These are phyloP conservation scores for Anolis apletophallus DNA, from an alignment of 2,797 vertebrate genomes.

Conservation along the genomic window DNA sequence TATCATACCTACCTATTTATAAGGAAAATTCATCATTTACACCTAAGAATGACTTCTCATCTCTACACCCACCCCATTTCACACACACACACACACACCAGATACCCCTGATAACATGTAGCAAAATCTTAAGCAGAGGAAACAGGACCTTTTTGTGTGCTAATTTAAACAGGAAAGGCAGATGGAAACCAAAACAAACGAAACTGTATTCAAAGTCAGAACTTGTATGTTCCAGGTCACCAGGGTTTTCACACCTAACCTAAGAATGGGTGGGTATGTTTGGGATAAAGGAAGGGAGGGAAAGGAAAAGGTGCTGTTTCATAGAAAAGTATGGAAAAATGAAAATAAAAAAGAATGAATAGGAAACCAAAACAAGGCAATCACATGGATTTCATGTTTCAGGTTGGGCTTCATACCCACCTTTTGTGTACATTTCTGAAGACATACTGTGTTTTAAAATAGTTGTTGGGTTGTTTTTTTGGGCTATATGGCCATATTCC, in stretches of 20 bases:
- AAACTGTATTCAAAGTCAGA: constrained; percentile 63
- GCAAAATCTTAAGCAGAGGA: constrained; percentile 21
- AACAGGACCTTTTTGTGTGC: constrained; percentile 52
- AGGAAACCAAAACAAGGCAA: constrained; percentile 14
- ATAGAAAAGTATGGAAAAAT: constrained; percentile 66
- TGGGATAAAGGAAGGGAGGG: constrained; percentile 70
- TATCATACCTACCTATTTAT: not conserved
- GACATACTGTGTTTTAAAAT: constrained; percentile 18
- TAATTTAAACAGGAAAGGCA: constrained; percentile 72
- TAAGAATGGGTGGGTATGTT: constrained; percentile 67
- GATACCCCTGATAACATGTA: constrained; percentile 44
- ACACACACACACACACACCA: not conserved
- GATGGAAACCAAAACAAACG: constrained; percentile 74
- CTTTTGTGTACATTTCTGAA: not conserved
- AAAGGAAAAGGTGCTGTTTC: constrained; percentile 59
- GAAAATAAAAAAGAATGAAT: constrained; percentile 62
- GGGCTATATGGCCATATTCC: too few species aligned
- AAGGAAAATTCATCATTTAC: constrained; percentile 22
- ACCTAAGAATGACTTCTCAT: constrained; percentile 32
- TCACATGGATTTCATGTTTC: not conserved
- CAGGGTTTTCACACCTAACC: constrained; percentile 68
- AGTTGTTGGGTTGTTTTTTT: too few species aligned
- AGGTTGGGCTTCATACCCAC: not conserved
- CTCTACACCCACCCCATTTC: not conserved
- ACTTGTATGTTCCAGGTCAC: constrained; percentile 38